phyloP scores from a whole-genome alignment of 2,797 vertebrate species.

The Acipenser transmontanus region DNA sequence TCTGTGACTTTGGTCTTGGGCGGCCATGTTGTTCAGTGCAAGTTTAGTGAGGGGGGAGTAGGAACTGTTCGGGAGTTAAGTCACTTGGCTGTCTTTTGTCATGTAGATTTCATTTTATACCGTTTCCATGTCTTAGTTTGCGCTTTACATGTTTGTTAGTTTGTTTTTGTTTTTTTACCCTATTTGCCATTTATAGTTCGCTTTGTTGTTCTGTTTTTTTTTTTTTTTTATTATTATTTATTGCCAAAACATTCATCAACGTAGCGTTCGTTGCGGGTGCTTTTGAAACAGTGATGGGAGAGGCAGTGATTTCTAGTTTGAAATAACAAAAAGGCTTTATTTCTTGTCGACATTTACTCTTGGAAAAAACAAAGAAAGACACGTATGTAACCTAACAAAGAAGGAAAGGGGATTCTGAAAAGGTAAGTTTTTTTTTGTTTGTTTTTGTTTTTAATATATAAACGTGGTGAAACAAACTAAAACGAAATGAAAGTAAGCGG shows the following conservation, averaged over 20 bases:
- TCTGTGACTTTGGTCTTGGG: conserved; percentile 15
- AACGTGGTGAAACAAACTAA: too few species aligned
- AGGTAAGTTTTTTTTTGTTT: too few species aligned
- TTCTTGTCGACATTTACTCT: conserved; percentile 21
- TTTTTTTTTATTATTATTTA: conserved; percentile 1
- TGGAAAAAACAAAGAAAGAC: conserved; percentile 22
- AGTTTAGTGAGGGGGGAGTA: conserved; percentile 49
- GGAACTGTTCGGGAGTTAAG: conserved; percentile 37
- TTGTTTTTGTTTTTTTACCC: conserved; percentile 10
- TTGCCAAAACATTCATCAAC: conserved; percentile 20
- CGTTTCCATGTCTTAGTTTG: conserved; percentile 31
- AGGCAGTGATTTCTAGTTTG: conserved; percentile 36
- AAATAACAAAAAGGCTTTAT: conserved; percentile 38
- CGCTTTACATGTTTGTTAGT: conserved; percentile 18
- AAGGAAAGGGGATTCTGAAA: conserved; percentile 16
- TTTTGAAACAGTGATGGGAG: conserved; percentile 53
- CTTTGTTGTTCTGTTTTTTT: conserved; percentile 1
- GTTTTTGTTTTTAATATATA: too few species aligned
- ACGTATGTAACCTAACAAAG: conserved; percentile 53
- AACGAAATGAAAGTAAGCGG: too few species aligned
- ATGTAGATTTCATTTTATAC: conserved; percentile 41
- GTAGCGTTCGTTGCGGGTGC: conserved; percentile 20
- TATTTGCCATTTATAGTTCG: neutral
- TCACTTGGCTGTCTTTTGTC: conserved; percentile 50
- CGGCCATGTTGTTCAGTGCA: conserved; percentile 49